phyloP scores from a whole-genome alignment of 2,797 vertebrate species.

The Botia kubotai region DNA sequence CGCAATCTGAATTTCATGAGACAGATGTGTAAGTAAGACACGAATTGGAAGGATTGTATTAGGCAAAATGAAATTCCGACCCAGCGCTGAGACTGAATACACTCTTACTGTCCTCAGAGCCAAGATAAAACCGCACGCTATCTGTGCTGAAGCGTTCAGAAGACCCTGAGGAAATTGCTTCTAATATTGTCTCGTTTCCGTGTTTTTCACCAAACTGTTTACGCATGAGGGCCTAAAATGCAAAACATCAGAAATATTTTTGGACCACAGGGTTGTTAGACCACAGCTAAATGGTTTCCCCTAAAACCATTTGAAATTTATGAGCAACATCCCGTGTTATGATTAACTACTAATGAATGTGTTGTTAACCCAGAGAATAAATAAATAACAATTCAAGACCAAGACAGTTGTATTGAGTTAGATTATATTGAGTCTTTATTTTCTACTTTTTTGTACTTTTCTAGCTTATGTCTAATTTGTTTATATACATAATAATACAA shows the following conservation, averaged over 20 bases:
- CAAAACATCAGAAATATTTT: conserved; percentile 79
- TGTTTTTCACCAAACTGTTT: conserved; percentile 79
- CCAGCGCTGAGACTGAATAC: conserved; percentile 67
- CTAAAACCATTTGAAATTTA: conserved; percentile 70
- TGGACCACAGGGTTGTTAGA: conserved; percentile 73
- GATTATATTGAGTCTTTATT: not conserved
- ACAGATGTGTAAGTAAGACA: conserved; percentile 56
- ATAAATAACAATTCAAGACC: not conserved
- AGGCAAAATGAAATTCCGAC: conserved; percentile 71
- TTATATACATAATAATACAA: not conserved
- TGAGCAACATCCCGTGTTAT: conserved; percentile 46
- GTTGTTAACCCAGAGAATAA: not conserved
- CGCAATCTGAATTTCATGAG: conserved; percentile 24
- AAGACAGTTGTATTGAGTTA: not conserved
- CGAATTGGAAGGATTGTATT: conserved; percentile 68
- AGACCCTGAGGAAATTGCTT: conserved; percentile 74
- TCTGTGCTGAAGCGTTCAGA: conserved; percentile 77
- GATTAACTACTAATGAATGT: conserved; percentile 11
- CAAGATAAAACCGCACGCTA: conserved; percentile 73
- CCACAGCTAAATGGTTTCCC: conserved; percentile 76
- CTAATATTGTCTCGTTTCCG: conserved; percentile 82
- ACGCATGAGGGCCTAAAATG: conserved; percentile 71
- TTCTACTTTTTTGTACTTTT: no score
- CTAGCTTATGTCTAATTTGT: not conserved
- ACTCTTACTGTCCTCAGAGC: conserved; percentile 61